Base-by-base conservation (phyloP, 92 coral and sea anemone genomes). In the Paramuricea clavata region DNA sequence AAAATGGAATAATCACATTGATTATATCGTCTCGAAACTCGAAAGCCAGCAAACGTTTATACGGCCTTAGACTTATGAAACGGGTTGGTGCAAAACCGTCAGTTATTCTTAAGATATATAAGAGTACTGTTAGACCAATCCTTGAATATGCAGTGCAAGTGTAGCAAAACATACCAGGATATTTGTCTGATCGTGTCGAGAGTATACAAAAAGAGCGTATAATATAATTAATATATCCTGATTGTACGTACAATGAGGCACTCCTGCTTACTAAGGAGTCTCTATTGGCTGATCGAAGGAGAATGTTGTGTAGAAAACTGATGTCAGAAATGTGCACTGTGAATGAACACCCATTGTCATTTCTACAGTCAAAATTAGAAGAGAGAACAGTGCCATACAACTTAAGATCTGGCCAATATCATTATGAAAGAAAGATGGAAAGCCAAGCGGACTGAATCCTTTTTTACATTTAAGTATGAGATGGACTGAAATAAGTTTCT, bases 1-100 rank as follows among this genome's bases (percentile, higher is more conserved):
- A 25, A 76, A 85, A 74, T 85, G 89, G 89, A 85, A 85, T 36
- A 35, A 68, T 49, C 83, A 85, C 39, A 47, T 85, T 60, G 75
- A 74, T 44, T 56, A 56, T 60, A 83, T 83, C 33, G 32, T 67
- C 28, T n/a, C 61, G 26, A n/a, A n/a, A n/a, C n/a, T n/a, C n/a
- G n/a, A 83, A 83, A 68, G 87, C 80, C 0, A 32, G 76, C 21
- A 83, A 83, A 32, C 21, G 31, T 26, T 44, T 68, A 26, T 67
- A 68, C 72, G 61, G 49, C 75, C 47, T 74, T 52, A 59, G 75
- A 42, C 31, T 74, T 49, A 47, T 85, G 35, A 75, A 85, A 57
- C 50, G 83, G 72, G 83, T 83, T 31, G 76, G 89, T 41, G 71
- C 50, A 57, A 26, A 56, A 41, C 39, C 83, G 50, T 61, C 44